Conservation (phyloP, 1,140 invertebrate genomes). For the Sitobion miscanthi region DNA sequence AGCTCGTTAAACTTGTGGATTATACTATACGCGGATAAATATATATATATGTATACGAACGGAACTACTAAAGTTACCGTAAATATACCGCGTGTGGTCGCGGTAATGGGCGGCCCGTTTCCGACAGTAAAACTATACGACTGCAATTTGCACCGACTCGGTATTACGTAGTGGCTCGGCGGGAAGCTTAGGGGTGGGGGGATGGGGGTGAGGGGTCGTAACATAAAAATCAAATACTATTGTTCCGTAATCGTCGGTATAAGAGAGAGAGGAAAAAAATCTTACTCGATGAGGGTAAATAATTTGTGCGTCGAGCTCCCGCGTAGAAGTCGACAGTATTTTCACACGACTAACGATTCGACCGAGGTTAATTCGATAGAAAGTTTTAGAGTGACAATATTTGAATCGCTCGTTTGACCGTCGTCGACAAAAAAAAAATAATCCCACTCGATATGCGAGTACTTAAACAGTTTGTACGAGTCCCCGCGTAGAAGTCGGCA, state of each 20-base stretch:
- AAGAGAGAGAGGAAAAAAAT: not conserved
- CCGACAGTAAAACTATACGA: conserved; percentile 26
- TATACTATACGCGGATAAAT: not conserved
- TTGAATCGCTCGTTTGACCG: too few relatives aligned
- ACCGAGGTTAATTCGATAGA: too few relatives aligned
- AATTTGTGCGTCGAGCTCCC: not conserved
- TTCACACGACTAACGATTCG: not conserved
- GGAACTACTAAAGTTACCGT: not conserved
- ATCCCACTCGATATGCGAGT: too few relatives aligned
- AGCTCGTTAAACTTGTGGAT: not conserved
- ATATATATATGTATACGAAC: not conserved
- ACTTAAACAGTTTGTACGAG: too few relatives aligned
- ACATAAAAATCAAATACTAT: conserved; percentile 30
- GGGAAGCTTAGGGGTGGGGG: not conserved
- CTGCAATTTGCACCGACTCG: conserved; percentile 17
- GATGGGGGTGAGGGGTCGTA: not conserved
- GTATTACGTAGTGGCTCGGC: too few relatives aligned
- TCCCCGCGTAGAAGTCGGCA: too few relatives aligned
- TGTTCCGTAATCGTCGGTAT: not conserved
- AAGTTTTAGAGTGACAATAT: too few relatives aligned
- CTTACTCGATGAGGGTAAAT: not conserved
- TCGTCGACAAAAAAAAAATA: too few relatives aligned
- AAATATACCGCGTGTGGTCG: not conserved
- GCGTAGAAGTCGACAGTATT: not conserved
- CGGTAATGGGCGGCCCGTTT: not conserved